Percentiles rank a stretch among this genome's conserved stretches.
phyloP scores from a whole-genome alignment of 2,797 vertebrate genomes.

The Sciurus vulgaris region DNA sequence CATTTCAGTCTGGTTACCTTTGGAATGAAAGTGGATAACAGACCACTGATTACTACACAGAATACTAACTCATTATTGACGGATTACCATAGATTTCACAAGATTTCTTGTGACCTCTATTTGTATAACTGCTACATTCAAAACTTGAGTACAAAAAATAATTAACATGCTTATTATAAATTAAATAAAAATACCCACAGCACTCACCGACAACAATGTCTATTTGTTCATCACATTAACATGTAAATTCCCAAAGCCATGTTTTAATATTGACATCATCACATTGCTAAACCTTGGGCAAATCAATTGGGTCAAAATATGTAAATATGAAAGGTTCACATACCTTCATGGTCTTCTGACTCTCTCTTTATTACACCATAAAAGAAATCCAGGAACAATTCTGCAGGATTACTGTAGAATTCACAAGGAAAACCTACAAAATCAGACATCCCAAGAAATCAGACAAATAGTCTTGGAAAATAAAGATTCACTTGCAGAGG shows the following conservation, averaged over 20 bases:
- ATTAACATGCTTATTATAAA: not conserved
- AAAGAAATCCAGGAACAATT: constrained; percentile 92
- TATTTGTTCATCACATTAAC: not conserved
- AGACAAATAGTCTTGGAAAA: not conserved
- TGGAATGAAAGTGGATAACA: constrained; percentile 61
- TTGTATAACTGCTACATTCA: not conserved
- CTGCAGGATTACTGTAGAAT: constrained; percentile 94
- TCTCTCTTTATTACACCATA: constrained; percentile 85
- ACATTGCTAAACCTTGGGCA: not conserved
- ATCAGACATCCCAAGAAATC: not conserved
- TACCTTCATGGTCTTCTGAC: constrained; percentile 82
- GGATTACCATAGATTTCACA: not conserved
- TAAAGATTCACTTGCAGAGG: not conserved
- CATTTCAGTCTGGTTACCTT: constrained; percentile 13
- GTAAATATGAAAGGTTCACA: not conserved
- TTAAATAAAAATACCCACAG: not conserved
- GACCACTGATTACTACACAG: not conserved
- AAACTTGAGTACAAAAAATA: not conserved
- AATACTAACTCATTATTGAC: constrained; percentile 1
- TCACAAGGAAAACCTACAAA: constrained; percentile 92
- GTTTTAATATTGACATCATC: not conserved
- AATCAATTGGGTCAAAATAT: not conserved
- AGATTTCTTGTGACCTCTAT: not conserved
- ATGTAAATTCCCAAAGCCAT: not conserved
- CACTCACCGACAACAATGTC: not conserved